Conservation (phyloP, 2,797 vertebrate genomes). For the Hydrocynus forskahlii region DNA sequence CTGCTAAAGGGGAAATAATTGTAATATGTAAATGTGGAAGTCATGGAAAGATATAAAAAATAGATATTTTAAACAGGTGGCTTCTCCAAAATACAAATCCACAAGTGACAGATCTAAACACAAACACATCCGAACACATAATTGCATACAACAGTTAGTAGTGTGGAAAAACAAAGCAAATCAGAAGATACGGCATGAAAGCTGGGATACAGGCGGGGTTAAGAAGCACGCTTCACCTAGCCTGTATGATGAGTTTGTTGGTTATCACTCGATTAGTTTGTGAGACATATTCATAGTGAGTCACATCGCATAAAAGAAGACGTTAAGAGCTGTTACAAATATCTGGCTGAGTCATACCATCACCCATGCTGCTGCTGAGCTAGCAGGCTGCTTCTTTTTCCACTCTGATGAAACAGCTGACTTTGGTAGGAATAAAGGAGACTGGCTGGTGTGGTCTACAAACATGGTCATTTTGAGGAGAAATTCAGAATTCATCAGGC, state of each 20-base stretch:
- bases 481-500: background rate
- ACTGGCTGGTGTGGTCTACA: background rate
- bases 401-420: background rate
- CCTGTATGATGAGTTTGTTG: background rate
- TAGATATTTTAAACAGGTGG: background rate
- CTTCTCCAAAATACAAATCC: no score
- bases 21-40: background rate
- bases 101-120: no score
- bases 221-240: background rate
- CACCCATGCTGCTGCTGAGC: background rate
- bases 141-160: background rate
- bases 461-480: background rate
- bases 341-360: background rate
- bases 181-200: background rate
- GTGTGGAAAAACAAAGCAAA: background rate
- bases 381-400: background rate
- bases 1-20: background rate
- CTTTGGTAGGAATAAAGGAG: background rate
- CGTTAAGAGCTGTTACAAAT: background rate
- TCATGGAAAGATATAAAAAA: background rate
- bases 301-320: background rate
- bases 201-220: background rate
- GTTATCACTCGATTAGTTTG: background rate
- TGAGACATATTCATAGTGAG: background rate
- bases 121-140: no score